Evolutionary conservation across 1,140 invertebrate species (phyloP), one percentile per base, ranked within the genome.

Genomic region (Cotesia chilonis): DNA sequence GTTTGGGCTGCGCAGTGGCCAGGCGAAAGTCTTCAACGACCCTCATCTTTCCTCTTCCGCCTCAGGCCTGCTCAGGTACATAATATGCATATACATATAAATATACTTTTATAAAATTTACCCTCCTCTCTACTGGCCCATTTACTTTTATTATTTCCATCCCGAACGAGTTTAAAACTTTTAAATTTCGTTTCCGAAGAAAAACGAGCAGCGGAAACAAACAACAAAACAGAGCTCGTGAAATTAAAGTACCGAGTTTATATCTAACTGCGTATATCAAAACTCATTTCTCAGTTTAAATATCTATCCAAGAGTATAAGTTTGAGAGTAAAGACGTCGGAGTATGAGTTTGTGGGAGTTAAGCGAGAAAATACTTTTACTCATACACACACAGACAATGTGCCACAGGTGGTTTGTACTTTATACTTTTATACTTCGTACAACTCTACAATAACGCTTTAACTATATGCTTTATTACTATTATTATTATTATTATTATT

Each of bases 61-160:
- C 95, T 51, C 96, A 98, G 86, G 95, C 95, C 75, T 97, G 95
- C 88, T 95, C 94, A 91, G 95, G 95, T 96, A 90, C 88, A 85
- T 17, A 82, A 68, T 55, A 65, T 47, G 47, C 37, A 66, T 59
- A 36, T 54, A 12, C 28, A 28, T 28, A 28, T 28, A 28, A 28
- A 28, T 28, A 28, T 28, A 28, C 28, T 28, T 28, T 28, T 28
- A 28, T 28, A 28, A 28, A 28, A 28, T 28, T 28, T 28, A 54
- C 14, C 28, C 14, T 41, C 3, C 2, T 61, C 28, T 35, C 4
- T 28, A 6, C 12, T 61, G 6, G 9, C 28, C 20, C 5, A 36
- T 61, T 57, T 57, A 47, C 10, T 47, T 6, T 5, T 47, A 47
- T 10, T 2, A 6, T 7, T 10, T 7, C 41, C 41, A 7, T 55